These are phyloP conservation scores for Unio delphinus DNA, from an alignment of 2,888 invertebrate genomes.

Conservation along the genomic window DNA sequence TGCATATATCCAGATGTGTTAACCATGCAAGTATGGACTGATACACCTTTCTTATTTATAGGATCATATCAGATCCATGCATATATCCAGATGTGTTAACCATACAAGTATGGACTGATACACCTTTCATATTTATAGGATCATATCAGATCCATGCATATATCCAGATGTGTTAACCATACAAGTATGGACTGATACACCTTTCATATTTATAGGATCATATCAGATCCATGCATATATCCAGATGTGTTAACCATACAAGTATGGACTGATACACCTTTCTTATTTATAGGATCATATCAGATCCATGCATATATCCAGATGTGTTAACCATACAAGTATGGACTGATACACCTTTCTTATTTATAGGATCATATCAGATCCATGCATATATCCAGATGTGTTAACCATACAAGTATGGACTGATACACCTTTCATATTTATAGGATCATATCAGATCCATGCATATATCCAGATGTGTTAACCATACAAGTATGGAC, in stretches of 20 bases:
- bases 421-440: slow-evolving; percentile 63
- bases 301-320: background rate
- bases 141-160: slow-evolving; percentile 13
- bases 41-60: slow-evolving; percentile 68
- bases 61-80: slow-evolving; percentile 57
- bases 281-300: slow-evolving; percentile 72
- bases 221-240: background rate
- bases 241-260: background rate
- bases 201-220: slow-evolving; percentile 72
- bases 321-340: background rate
- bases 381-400: background rate
- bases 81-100: background rate
- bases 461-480: background rate
- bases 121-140: slow-evolving; percentile 71
- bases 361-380: slow-evolving; percentile 72
- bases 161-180: background rate
- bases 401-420: background rate
- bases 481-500: background rate
- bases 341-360: background rate
- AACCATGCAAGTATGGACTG: background rate
- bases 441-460: slow-evolving; percentile 63
- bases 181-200: background rate
- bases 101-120: background rate
- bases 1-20: background rate
- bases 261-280: background rate